A percentile compares a stretch with the other conserved stretches of the same genome.
Conservation (phyloP, 2,113 vertebrate species). For the Scortum barcoo region DNA sequence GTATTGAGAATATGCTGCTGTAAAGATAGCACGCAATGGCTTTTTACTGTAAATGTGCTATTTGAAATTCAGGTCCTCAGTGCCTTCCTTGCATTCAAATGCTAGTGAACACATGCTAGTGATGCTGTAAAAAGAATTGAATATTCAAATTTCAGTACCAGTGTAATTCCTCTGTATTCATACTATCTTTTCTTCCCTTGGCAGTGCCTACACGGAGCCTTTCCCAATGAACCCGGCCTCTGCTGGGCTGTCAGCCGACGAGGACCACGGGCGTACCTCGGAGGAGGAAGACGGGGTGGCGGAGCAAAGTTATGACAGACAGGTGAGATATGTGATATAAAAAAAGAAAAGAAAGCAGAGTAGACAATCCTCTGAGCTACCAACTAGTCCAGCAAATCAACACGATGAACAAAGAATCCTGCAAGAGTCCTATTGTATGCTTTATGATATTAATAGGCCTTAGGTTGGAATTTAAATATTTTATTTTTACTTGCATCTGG, state of each 20-base stretch:
- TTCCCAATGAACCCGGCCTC: constrained; percentile 89
- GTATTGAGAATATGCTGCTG: constrained; percentile 33
- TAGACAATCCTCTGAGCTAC: neutral
- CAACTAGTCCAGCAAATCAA: neutral
- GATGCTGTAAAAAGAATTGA: neutral
- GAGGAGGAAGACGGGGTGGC: constrained; percentile 90
- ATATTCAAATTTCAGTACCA: constrained; percentile 34
- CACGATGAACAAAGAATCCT: neutral
- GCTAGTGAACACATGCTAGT: neutral
- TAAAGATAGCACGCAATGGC: neutral
- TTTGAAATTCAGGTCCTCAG: constrained; percentile 5
- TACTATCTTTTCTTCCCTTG: constrained; percentile 23
- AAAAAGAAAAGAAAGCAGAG: neutral
- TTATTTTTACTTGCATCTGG: neutral
- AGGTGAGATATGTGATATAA: constrained; percentile 81
- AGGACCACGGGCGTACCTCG: constrained; percentile 92
- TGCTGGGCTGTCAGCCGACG: constrained; percentile 84
- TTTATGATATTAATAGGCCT: neutral
- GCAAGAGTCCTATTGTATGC: neutral
- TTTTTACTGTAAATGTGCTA: constrained; percentile 33
- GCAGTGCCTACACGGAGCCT: constrained; percentile 95
- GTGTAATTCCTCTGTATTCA: constrained; percentile 8
- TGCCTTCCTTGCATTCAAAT: constrained; percentile 2
- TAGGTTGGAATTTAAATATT: neutral
- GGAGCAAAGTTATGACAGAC: constrained; percentile 85